Conservation (phyloP, 2,797 vertebrate genomes). For the Characodon lateralis region DNA sequence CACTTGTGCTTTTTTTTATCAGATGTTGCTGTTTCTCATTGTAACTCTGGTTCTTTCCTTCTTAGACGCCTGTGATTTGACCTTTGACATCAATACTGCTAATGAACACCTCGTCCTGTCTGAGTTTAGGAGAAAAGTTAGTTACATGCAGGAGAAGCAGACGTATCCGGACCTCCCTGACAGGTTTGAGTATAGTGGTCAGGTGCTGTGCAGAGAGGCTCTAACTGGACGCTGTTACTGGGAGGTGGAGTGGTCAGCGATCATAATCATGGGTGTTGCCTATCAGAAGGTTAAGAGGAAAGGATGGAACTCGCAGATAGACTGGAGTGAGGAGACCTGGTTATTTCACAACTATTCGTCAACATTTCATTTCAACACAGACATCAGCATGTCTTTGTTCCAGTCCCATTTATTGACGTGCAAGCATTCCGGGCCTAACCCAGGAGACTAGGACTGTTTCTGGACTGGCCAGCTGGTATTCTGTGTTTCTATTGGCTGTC, state of each 20-base stretch:
- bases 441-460: background rate
- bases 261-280: constrained; percentile 4
- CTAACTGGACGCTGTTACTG: constrained; percentile 5
- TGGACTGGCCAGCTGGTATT: constrained; percentile 7
- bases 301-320: background rate
- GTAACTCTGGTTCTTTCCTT: background rate
- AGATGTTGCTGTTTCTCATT: background rate
- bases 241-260: rapidly evolving
- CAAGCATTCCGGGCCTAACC: rapidly evolving
- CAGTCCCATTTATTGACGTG: background rate
- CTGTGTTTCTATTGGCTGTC: constrained; percentile 16
- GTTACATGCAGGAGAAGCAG: rapidly evolving
- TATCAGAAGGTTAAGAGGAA: constrained; percentile 39
- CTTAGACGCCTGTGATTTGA: constrained; percentile 14
- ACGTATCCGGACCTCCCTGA: constrained; percentile 10
- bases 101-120: background rate
- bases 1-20: background rate
- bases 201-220: constrained; percentile 12
- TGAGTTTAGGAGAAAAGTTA: background rate
- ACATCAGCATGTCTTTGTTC: background rate
- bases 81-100: constrained; percentile 5
- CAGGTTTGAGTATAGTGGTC: rapidly evolving
- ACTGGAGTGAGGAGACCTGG: rapidly evolving
- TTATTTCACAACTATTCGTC: rapidly evolving
- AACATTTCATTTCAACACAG: background rate